Evolutionary conservation across 2,888 invertebrate species (phyloP), one percentile per base, ranked within the genome.

Genomic region (Rhagonycha fulva): DNA sequence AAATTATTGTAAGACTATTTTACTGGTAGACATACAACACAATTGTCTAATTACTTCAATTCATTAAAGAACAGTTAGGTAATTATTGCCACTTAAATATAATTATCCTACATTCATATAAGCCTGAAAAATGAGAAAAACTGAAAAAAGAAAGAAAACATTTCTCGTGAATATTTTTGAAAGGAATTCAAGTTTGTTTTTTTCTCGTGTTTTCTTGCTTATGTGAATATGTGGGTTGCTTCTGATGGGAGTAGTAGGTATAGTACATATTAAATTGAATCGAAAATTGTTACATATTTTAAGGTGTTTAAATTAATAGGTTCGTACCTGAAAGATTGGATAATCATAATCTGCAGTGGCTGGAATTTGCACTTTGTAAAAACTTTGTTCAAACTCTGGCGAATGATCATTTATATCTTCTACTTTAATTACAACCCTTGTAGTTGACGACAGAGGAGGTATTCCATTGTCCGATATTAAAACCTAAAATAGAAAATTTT

Each of bases 371-470:
- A 96, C 91, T 85, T 94, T 93, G 89, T 96, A 96, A 86, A 94
- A 92, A 80, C 93, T 91, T 86, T 95, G 94, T 84, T 94, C 93
- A 88, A 96, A 97, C 82, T 92, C 92, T 3, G 98, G 98, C 78
- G 93, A 91, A 87, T 96, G 95, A 88, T 97, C 97, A 89, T 97
- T 97, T 83, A 95, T 88, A 79, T 98, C 97, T 63, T 91, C 91
- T 30, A 98, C 93, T 76, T 91, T 89, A 62, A 98, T 93, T 77
- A 93, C 92, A 70, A 98, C 94, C 82, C 95, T 91, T 71, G 95
- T 95, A 30, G 94, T 93, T 66, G 95, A 94, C 62, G 93, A 92
- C 81, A 96, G 89, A 79, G 91, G 88, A 9, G 94, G 94, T 11
- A 86, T 88, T 10, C 94, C 96, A 84, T 94, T 94, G 88, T 98